Conservation (phyloP, 1,140 invertebrate genomes). For the Ceratosolen solmsi region DNA sequence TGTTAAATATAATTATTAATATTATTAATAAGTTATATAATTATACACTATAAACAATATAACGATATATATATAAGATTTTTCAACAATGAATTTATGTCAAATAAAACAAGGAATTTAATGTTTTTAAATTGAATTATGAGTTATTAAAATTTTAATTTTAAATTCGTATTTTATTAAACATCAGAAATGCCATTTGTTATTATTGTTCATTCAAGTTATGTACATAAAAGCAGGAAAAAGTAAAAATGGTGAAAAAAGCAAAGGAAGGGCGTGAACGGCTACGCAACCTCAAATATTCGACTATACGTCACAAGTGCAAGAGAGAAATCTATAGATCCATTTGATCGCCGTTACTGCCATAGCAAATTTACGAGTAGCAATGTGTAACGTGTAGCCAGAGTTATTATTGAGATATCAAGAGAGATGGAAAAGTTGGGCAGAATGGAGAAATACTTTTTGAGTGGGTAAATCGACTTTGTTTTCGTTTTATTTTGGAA, state of each 20-base stretch:
- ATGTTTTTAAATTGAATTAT: no score
- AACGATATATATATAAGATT: no score
- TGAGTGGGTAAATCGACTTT: neutral
- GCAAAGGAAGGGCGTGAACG: neutral
- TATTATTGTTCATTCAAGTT: neutral
- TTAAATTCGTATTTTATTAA: neutral
- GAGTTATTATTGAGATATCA: neutral
- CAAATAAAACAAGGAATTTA: no score
- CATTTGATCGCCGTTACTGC: slow-evolving; percentile 26
- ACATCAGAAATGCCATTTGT: neutral
- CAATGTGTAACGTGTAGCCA: neutral
- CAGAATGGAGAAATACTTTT: neutral
- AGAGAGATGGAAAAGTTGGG: neutral
- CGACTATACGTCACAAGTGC: neutral
- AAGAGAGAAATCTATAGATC: slow-evolving; percentile 38
- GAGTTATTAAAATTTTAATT: no score
- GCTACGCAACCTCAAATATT: neutral
- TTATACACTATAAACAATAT: no score
- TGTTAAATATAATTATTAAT: no score
- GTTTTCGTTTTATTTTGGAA: neutral
- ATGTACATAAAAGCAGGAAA: neutral
- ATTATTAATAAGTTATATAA: no score
- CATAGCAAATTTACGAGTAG: slow-evolving; percentile 22
- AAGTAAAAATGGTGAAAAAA: neutral
- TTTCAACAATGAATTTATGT: no score